Evolutionary conservation across 2,888 invertebrate genomes (phyloP).

Genomic region (Oxycera nigricornis): DNA sequence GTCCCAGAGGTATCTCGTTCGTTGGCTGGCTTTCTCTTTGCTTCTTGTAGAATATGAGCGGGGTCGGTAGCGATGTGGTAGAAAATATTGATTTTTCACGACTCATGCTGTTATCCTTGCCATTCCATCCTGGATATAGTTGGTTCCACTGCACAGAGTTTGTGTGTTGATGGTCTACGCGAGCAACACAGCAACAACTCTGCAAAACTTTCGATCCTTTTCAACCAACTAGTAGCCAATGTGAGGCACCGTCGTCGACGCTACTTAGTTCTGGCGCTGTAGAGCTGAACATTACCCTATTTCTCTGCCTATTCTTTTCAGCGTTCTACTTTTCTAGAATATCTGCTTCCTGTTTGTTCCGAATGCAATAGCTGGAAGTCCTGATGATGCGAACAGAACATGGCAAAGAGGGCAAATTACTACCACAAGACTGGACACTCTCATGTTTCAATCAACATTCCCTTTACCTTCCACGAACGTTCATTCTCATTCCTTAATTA

Average conservation of each 20-base stretch:
- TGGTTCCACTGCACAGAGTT: not conserved
- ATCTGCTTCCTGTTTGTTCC: conserved; percentile 5
- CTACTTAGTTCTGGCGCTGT: not conserved
- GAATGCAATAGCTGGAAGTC: not conserved
- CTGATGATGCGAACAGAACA: not conserved
- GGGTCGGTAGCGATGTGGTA: not conserved
- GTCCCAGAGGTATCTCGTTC: not conserved
- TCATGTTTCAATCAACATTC: conserved; percentile 34
- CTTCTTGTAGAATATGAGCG: conserved; percentile 7
- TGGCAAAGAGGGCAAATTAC: conserved; percentile 6
- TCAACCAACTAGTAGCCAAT: not conserved
- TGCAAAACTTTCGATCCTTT: conserved; percentile 21
- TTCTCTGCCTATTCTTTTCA: not conserved
- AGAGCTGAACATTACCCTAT: not conserved
- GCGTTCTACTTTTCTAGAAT: not conserved
- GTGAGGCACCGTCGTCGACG: not conserved
- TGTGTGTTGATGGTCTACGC: not conserved
- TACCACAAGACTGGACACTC: conserved; percentile 21
- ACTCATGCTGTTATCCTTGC: not conserved
- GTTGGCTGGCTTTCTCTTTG: not conserved
- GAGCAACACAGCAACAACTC: conserved; percentile 29
- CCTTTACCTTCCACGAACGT: not conserved
- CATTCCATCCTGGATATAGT: not conserved
- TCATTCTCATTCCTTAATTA: too few relatives aligned
- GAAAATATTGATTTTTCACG: conserved; percentile 37